phyloP scores from a whole-genome alignment of 2,797 vertebrate genomes.

The Cyclopterus lumpus region DNA sequence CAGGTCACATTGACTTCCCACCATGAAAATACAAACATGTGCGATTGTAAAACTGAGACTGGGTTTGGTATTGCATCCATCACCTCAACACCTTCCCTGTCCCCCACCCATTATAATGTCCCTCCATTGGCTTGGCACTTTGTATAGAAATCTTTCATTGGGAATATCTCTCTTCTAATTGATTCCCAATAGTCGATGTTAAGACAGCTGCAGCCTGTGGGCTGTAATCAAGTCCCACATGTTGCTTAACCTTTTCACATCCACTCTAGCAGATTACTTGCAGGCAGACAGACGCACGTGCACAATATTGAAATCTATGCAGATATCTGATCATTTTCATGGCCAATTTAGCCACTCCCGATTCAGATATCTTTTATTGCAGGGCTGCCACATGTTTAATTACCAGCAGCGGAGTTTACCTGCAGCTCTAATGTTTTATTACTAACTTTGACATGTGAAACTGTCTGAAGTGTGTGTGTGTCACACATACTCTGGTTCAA shows the following conservation, averaged over 20 bases:
- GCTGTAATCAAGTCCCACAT: constrained; percentile 51
- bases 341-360: background rate
- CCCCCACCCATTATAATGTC: constrained; percentile 1
- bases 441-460: background rate
- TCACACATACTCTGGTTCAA: background rate
- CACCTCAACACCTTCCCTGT: background rate
- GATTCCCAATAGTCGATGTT: constrained; percentile 31
- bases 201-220: constrained; percentile 26
- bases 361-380: background rate
- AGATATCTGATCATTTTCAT: constrained; percentile 15
- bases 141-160: constrained; percentile 38
- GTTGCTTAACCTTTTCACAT: constrained; percentile 40
- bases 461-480: no score
- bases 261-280: constrained; percentile 6
- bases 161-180: constrained; percentile 30
- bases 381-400: background rate
- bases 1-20: background rate
- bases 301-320: background rate
- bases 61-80: background rate
- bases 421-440: background rate
- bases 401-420: background rate
- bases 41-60: background rate
- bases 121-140: constrained; percentile 11
- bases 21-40: background rate
- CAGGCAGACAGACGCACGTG: constrained; percentile 17